These are phyloP conservation scores for Catotricha subobsoleta DNA, from an alignment of 2,888 invertebrate genomes.

Conservation along the genomic window DNA sequence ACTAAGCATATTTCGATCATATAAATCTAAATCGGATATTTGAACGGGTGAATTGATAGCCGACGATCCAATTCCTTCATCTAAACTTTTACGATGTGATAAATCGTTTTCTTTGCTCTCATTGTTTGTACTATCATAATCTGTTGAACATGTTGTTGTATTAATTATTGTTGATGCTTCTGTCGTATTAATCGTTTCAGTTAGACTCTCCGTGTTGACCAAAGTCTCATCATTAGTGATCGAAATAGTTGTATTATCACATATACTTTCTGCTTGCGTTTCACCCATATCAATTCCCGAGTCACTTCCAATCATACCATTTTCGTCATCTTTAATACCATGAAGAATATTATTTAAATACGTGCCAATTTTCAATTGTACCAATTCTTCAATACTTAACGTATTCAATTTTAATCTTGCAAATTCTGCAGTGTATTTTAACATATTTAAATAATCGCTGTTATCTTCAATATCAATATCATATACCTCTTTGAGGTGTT, in stretches of 20 bases:
- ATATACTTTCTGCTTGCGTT: not conserved
- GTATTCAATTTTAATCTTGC: not conserved
- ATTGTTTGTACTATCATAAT: no score
- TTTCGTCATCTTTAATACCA: slow-evolving; percentile 1
- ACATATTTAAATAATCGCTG: slow-evolving; percentile 4
- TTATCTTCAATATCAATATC: not conserved
- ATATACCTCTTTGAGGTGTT: slow-evolving; percentile 1
- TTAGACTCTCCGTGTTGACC: not conserved
- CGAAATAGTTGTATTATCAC: not conserved
- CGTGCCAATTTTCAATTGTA: not conserved
- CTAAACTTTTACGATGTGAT: not conserved
- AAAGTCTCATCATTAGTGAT: not conserved
- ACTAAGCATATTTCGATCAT: not conserved
- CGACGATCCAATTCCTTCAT: not conserved
- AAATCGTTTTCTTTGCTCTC: not conserved
- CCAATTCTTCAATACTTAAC: slow-evolving; percentile 2
- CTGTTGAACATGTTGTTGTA: no score
- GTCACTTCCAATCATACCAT: not conserved
- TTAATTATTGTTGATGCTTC: no score
- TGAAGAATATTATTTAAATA: slow-evolving; percentile 4
- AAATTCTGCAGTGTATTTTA: slow-evolving; percentile 1
- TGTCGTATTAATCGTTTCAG: not conserved
- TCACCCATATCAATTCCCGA: slow-evolving; percentile 2
- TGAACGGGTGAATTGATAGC: not conserved
- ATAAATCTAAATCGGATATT: not conserved